These are phyloP conservation scores for Trachops cirrhosus DNA, from an alignment of 2,797 vertebrate species.

Conservation along the genomic window DNA sequence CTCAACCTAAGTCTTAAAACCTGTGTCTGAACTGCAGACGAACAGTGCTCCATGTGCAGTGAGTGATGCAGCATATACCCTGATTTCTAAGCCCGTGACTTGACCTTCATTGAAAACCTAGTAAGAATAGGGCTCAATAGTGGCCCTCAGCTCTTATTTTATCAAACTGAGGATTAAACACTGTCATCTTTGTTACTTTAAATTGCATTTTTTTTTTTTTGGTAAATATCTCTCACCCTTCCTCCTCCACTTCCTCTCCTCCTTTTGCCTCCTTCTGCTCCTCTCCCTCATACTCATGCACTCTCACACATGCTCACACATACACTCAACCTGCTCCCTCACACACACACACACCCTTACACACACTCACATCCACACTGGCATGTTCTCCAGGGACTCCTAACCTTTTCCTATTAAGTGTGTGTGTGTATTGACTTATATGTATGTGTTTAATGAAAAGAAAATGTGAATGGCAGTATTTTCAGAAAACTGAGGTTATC, in stretches of 20 bases:
- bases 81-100: neutral
- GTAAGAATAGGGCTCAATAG: neutral
- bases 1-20: neutral
- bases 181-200: neutral
- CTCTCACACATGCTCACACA: neutral
- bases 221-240: neutral
- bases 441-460: neutral
- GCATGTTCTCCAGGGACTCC: neutral
- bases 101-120: neutral
- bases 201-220: neutral
- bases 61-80: neutral
- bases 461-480: neutral
- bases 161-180: neutral
- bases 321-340: too few relatives aligned
- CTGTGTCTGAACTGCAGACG: neutral
- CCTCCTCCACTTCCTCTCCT: too few relatives aligned
- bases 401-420: neutral
- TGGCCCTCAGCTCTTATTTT: neutral
- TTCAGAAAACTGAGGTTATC: neutral
- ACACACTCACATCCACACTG: too few relatives aligned
- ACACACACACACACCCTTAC: neutral
- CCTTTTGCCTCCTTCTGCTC: accelerated
- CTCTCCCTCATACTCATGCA: accelerated
- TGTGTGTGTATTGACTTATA: neutral
- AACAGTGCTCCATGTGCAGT: neutral